Conservation (phyloP, 2,113 vertebrate species). For the Phocoena phocoena region DNA sequence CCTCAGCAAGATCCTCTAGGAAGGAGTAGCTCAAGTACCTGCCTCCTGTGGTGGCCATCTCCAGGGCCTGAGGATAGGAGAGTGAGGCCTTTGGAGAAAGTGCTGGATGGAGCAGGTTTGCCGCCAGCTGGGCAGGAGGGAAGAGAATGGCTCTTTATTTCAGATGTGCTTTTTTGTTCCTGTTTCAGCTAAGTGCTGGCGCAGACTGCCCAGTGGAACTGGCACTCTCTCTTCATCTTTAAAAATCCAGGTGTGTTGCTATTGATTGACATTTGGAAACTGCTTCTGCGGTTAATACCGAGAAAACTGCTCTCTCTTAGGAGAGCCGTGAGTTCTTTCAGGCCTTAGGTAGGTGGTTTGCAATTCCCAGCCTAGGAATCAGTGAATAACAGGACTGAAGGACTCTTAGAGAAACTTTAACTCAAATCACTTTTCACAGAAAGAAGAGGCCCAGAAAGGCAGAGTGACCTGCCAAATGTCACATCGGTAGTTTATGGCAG, state of each 20-base stretch:
- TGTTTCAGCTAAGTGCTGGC: neutral
- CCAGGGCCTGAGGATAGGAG: no score
- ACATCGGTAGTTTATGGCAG: neutral
- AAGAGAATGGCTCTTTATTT: neutral
- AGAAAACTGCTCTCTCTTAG: neutral
- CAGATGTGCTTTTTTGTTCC: neutral
- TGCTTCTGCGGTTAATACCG: neutral
- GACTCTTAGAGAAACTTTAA: neutral
- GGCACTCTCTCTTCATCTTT: neutral
- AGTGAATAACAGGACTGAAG: neutral
- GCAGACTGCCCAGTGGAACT: neutral
- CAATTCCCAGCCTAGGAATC: neutral
- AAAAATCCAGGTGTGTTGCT: slow-evolving; percentile 30
- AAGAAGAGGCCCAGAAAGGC: neutral
- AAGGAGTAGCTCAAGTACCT: neutral
- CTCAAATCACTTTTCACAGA: neutral
- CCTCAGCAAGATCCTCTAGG: neutral
- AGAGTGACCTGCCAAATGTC: neutral
- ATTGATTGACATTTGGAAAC: slow-evolving; percentile 10
- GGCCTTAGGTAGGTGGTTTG: neutral
- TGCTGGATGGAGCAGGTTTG: neutral
- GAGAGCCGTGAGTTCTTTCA: neutral
- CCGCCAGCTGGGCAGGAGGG: neutral
- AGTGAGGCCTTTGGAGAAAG: neutral
- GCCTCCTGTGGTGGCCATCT: neutral